phyloP scores from a whole-genome alignment of 92 coral and sea anemone genomes.

The Heteractis magnifica region DNA sequence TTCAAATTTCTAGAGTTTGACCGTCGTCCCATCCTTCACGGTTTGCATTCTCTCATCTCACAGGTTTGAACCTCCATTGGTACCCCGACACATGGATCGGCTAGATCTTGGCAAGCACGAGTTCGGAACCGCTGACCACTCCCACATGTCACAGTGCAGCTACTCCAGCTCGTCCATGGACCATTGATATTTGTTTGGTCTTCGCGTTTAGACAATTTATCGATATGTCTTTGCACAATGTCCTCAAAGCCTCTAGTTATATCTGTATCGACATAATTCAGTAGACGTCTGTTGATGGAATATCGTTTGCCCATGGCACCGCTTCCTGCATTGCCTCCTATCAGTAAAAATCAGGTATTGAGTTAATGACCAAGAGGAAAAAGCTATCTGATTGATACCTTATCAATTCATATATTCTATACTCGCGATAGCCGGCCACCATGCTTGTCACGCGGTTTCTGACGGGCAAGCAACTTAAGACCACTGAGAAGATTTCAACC shows the following conservation, averaged over 20 bases:
- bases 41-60: constrained; percentile 12
- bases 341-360: neutral
- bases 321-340: constrained; percentile 3
- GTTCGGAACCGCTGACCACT: constrained; percentile 41
- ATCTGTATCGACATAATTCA: neutral
- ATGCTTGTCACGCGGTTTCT: no score
- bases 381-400: neutral
- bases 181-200: constrained; percentile 13
- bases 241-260: constrained; percentile 6
- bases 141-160: constrained; percentile 45
- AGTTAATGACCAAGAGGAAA: neutral
- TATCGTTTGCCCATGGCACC: neutral
- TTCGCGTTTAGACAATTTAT: neutral
- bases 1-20: no score
- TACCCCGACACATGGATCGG: constrained; percentile 32
- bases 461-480: no score
- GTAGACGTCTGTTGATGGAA: constrained; percentile 14
- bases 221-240: constrained; percentile 9
- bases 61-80: constrained; percentile 32
- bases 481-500: no score
- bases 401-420: neutral
- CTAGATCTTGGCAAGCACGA: constrained; percentile 33
- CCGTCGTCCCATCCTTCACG: neutral
- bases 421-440: neutral
- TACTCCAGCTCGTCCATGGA: constrained; percentile 47